phyloP scores from a whole-genome alignment of 1,140 invertebrate genomes.

The Aporrectodea caliginosa region DNA sequence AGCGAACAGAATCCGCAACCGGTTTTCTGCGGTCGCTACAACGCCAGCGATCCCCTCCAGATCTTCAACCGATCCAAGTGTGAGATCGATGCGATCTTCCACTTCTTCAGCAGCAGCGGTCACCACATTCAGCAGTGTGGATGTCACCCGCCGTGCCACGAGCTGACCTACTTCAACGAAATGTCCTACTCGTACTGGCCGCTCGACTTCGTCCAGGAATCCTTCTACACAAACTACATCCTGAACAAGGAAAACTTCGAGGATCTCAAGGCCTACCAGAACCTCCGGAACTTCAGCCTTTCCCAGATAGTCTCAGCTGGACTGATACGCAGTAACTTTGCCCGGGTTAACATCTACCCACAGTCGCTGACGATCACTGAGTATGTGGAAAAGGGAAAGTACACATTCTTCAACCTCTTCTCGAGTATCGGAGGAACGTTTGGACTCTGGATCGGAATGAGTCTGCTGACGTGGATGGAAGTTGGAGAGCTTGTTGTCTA shows the following conservation, averaged over 20 bases:
- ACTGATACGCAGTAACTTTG: conserved; percentile 21
- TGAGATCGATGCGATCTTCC: neutral
- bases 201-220: conserved; percentile 9
- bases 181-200: conserved; percentile 25
- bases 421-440: conserved; percentile 19
- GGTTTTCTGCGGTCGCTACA: conserved; percentile 12
- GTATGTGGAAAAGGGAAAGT: conserved; percentile 4
- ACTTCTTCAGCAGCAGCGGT: neutral
- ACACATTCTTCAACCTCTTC: conserved; percentile 13
- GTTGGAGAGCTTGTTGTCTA: conserved; percentile 5
- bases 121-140: neutral
- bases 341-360: conserved; percentile 15
- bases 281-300: conserved; percentile 6
- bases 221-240: conserved; percentile 14
- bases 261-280: conserved; percentile 12
- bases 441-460: conserved; percentile 23
- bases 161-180: neutral
- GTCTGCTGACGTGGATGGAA: conserved; percentile 14
- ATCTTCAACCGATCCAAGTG: conserved; percentile 9
- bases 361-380: conserved; percentile 8
- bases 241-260: neutral
- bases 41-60: neutral
- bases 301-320: conserved; percentile 5
- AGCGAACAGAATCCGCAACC: neutral
- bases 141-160: conserved; percentile 7